Percentiles rank a stretch among this genome's conserved stretches.
These are phyloP conservation scores for Jacana jacana DNA, from an alignment of 2,113 vertebrate genomes.

Conservation along the genomic window DNA sequence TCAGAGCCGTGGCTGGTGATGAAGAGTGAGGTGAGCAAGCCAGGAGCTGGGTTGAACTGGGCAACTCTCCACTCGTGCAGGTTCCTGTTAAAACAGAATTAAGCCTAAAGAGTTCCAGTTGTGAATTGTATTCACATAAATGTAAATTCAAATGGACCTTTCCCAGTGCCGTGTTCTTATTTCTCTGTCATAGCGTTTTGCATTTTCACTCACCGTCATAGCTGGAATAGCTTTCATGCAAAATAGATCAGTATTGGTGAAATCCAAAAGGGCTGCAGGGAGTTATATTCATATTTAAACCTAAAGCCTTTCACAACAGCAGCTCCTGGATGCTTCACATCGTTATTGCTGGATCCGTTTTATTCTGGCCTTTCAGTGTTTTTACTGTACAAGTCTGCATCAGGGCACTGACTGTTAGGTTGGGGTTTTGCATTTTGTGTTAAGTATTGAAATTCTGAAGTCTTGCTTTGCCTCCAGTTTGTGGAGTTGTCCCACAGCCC, in stretches of 20 bases:
- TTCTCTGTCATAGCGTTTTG: rapidly evolving
- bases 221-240: background rate
- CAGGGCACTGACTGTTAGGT: background rate
- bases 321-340: background rate
- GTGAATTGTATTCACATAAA: background rate
- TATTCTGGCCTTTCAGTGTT: background rate
- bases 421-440: background rate
- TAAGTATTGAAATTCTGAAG: background rate
- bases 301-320: background rate
- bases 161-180: background rate
- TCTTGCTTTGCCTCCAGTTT: background rate
- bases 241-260: background rate
- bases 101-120: background rate
- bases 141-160: background rate
- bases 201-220: background rate
- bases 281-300: background rate
- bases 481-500: background rate
- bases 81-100: background rate
- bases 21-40: rapidly evolving
- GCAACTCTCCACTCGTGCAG: rapidly evolving
- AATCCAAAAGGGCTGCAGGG: background rate
- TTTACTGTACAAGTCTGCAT: background rate
- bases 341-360: background rate
- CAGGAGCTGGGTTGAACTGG: background rate
- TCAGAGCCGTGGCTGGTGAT: background rate